Base-by-base conservation (phyloP, 2,888 invertebrate genomes). In the Monopis laevigella region DNA sequence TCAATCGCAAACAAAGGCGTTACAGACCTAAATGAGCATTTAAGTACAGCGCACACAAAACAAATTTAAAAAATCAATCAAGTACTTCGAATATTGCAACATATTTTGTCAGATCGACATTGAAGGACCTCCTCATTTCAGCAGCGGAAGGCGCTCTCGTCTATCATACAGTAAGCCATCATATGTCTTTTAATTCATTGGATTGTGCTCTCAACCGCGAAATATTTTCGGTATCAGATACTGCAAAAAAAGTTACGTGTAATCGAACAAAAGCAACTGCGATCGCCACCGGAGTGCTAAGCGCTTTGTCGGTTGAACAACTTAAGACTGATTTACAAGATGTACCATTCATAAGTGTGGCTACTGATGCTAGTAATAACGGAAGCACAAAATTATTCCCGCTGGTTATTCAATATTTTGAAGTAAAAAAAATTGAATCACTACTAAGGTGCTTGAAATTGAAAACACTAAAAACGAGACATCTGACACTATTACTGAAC, bases 251-350 rank as follows among this genome's bases (percentile, higher is more conserved):
- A 24, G 6, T 7, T 6, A 7, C 24, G 10, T 7, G 34, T 38
- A 41, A 29, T 40, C 45, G 30, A 26, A 40, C 40, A 28, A 44
- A 46, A 41, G 42, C 42, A 40, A 44, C 42, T 38, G 46, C 44
- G 24, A 46, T 46, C 40, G 36, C 43, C 21, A 46, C 27, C 42
- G 42, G 44, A 40, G 40, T 46, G 42, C 40, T 45, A 18, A 39
- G 41, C 39, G 29, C 41, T 24, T 40, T 39, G 27, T 39, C 35
- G 21, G 39, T 32, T 24, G 28, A 35, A 16, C 19, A 39, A 34
- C 42, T 29, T 29, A 39, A 32, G 12, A 32, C 32, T 28, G 32
- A 44, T 30, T 34, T 39, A 38, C 32, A 41, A 38, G 27, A 44
- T 35, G 41, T 44, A 35, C 11, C 43, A 28, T 43, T 41, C 40